Percentiles rank a stretch among this genome's conserved stretches.
These are phyloP conservation scores for Palloptera scutellata DNA, from an alignment of 2,888 invertebrate species.

Conservation along the genomic window DNA sequence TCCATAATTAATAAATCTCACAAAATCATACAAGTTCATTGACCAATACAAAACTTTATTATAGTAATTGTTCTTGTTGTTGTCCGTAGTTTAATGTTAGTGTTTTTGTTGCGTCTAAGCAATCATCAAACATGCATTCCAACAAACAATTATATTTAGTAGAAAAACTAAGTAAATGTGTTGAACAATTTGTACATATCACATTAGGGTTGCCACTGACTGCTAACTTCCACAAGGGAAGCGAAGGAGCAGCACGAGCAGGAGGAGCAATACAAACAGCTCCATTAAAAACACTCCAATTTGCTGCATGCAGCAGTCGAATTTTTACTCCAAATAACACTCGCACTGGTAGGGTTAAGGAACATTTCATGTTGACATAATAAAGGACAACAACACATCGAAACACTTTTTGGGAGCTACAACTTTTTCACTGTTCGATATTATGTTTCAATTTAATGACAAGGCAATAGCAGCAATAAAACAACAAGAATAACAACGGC, in stretches of 20 bases:
- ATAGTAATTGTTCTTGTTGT: background rate
- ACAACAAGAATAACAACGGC: too few relatives aligned
- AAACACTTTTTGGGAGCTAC: background rate
- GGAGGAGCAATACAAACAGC: too few relatives aligned
- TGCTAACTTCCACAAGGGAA: background rate
- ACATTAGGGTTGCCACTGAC: background rate
- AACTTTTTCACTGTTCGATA: background rate
- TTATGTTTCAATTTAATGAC: background rate
- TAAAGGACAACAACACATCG: background rate
- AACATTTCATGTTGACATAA: slow-evolving; percentile 4
- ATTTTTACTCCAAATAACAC: background rate
- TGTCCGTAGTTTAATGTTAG: background rate
- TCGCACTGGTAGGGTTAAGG: background rate
- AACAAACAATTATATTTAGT: background rate
- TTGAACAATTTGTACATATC: slow-evolving; percentile 10
- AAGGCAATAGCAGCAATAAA: background rate
- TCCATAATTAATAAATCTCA: too few relatives aligned
- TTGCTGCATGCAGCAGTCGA: background rate
- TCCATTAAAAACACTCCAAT: background rate
- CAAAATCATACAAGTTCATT: background rate
- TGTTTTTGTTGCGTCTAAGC: too few relatives aligned
- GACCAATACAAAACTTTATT: background rate
- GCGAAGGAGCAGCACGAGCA: background rate
- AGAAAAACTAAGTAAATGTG: background rate
- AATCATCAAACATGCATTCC: too few relatives aligned